These are phyloP conservation scores for Drosophila trichaetosa DNA, from an alignment of 2,888 invertebrate genomes.

Conservation along the genomic window DNA sequence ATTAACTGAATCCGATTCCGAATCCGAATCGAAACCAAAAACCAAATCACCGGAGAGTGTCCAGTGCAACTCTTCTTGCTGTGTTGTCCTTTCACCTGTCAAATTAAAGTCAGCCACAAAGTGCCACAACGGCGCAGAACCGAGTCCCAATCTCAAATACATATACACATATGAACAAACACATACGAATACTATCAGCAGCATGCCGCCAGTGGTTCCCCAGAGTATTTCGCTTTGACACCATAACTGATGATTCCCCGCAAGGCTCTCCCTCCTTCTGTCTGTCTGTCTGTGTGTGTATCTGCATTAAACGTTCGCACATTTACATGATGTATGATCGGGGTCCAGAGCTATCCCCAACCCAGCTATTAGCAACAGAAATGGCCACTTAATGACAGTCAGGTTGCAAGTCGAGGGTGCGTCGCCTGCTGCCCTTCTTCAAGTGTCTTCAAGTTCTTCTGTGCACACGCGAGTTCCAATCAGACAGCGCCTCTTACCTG, in stretches of 20 bases:
- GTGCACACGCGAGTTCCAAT: slow-evolving; percentile 38
- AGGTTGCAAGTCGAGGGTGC: slow-evolving; percentile 10
- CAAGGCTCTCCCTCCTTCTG: not conserved
- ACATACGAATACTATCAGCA: slow-evolving; percentile 3
- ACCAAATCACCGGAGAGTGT: slow-evolving; percentile 24
- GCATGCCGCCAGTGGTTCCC: slow-evolving; percentile 42
- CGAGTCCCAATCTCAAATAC: slow-evolving; percentile 6
- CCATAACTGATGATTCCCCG: not conserved
- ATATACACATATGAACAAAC: not conserved
- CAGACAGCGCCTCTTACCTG: slow-evolving; percentile 37
- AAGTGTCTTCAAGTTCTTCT: slow-evolving; percentile 24
- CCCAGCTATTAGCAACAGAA: slow-evolving; percentile 54
- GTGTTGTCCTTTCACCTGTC: slow-evolving; percentile 63
- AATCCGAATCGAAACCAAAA: slow-evolving; percentile 24
- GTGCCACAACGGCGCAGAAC: slow-evolving; percentile 41
- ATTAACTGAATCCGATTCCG: slow-evolving; percentile 20
- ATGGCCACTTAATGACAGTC: slow-evolving; percentile 56
- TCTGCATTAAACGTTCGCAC: slow-evolving; percentile 53
- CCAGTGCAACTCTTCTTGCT: slow-evolving; percentile 11
- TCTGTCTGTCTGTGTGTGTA: not conserved
- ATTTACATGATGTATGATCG: slow-evolving; percentile 58
- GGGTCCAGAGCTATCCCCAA: slow-evolving; percentile 24
- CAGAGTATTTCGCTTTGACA: slow-evolving; percentile 57
- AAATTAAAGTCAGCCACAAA: slow-evolving; percentile 50
- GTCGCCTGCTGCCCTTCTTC: slow-evolving; percentile 19